Conservation (phyloP, 2,888 invertebrate species). For the Hemaris fuciformis region DNA sequence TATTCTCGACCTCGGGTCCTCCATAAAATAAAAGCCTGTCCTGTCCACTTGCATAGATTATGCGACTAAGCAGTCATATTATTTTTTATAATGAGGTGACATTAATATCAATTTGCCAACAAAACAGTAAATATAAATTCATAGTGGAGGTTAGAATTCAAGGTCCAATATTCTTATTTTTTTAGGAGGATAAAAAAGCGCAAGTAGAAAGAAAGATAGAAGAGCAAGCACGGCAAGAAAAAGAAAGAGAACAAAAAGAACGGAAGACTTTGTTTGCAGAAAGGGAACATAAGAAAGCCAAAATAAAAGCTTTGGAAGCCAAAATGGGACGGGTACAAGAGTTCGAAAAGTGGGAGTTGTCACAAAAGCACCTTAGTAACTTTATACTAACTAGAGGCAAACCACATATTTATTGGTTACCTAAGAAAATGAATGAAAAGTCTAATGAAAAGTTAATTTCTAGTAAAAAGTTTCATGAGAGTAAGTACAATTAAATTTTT, state of each 20-base stretch:
- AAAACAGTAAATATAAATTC: no score
- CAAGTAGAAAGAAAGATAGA: conserved; percentile 97
- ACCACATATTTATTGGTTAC: conserved; percentile 94
- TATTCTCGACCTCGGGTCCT: no score
- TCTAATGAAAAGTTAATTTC: conserved; percentile 84
- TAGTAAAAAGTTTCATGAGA: conserved; percentile 84
- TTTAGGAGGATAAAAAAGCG: conserved; percentile 78
- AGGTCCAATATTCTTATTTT: no score
- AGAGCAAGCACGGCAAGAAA: conserved; percentile 92
- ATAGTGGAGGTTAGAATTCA: no score
- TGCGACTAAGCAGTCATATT: no score
- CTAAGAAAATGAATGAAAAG: conserved; percentile 87
- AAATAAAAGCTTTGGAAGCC: conserved; percentile 93
- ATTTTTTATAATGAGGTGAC: no score
- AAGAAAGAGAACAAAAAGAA: conserved; percentile 90
- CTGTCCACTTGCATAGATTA: no score
- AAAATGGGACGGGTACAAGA: conserved; percentile 94
- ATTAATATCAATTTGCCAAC: no score
- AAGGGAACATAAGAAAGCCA: conserved; percentile 92
- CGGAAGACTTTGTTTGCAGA: conserved; percentile 92
- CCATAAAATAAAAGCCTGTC: no score
- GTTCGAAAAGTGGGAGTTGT: conserved; percentile 92
- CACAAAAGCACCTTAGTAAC: conserved; percentile 87
- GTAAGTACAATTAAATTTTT: conserved; percentile 63
- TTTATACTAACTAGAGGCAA: conserved; percentile 94